Evolutionary conservation across 2,888 invertebrate genomes (phyloP).

Genomic region (Dryobota labecula): DNA sequence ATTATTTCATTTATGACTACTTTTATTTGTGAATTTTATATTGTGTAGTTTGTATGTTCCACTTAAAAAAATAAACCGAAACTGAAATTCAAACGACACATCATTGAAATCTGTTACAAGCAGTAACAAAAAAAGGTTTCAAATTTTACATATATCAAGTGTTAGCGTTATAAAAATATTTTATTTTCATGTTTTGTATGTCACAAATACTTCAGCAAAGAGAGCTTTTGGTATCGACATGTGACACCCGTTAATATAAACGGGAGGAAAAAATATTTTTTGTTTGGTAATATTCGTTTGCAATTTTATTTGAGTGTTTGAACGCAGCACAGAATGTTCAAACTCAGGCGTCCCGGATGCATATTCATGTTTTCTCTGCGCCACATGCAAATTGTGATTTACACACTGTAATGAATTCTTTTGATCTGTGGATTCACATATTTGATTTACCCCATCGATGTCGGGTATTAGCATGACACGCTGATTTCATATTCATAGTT

Average conservation of each 20-base stretch:
- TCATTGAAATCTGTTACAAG: slow-evolving; percentile 19
- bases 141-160: slow-evolving; percentile 45
- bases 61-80: neutral
- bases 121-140: slow-evolving; percentile 27
- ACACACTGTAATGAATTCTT: slow-evolving; percentile 91
- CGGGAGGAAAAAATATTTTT: slow-evolving; percentile 13
- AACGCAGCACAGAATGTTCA: slow-evolving; percentile 86
- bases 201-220: slow-evolving; percentile 48
- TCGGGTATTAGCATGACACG: slow-evolving; percentile 85
- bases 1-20: neutral
- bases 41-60: neutral
- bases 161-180: slow-evolving; percentile 47
- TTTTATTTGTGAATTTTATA: slow-evolving; percentile 2
- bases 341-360: slow-evolving; percentile 85
- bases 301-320: slow-evolving; percentile 58
- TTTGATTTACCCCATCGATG: slow-evolving; percentile 90
- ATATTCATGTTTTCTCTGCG: slow-evolving; percentile 88
- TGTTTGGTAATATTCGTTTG: slow-evolving; percentile 42
- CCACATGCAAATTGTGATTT: slow-evolving; percentile 90
- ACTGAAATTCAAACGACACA: slow-evolving; percentile 9
- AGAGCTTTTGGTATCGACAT: slow-evolving; percentile 42
- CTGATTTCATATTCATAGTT: slow-evolving; percentile 89
- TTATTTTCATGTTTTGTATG: slow-evolving; percentile 47
- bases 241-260: slow-evolving; percentile 28
- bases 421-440: slow-evolving; percentile 90